Base-by-base conservation (phyloP, 2,113 vertebrate genomes). In the Pollachius pollachius region DNA sequence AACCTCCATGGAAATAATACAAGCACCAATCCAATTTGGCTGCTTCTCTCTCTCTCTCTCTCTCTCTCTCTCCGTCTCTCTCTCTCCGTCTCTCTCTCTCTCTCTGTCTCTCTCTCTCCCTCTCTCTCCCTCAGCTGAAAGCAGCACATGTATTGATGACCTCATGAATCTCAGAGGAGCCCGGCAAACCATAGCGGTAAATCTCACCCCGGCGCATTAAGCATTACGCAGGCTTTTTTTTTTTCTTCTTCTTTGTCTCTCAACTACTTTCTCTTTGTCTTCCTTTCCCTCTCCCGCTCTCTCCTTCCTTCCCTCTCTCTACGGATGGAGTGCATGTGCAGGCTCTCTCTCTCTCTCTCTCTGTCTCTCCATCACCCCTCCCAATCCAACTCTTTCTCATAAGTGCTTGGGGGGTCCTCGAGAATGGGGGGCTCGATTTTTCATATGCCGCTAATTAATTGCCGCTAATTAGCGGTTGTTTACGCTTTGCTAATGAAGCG, bases 81-180 rank as follows among this genome's bases (percentile, higher is more conserved):
- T 7, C 58, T 4, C 54, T 27, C 18, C 60, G 67, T 76, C 67
- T 41, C 70, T 84, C 83, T 81, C 84, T 74, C 85, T 73, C 71
- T 78, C 23, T 57, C 65, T 76, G 65, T 52, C 70, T 69, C 37
- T 7, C 58, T 4, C 54, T 27, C 18, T 59, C 65, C 76, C 67
- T 41, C 70, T 84, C 83, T 81, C 84, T 74, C 85, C 75, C 71
- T 78, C 23, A 30, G 67, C 81, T 81, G 79, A 83, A 80, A 85
- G 78, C 79, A 60, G 64, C 72, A 70, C 74, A 75, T 80, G 78
- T 84, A 86, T 88, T 82, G 84, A 90, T 78, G 84, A 89, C 85
- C 89, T 88, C 83, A 84, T 75, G 84, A 83, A 84, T 87, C 83
- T 85, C 73, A 79, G 86, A 85, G 83, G 74, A 83, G 66, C 69